Base-by-base conservation (phyloP, 1,140 invertebrate genomes). In the Magallana ariakensis region DNA sequence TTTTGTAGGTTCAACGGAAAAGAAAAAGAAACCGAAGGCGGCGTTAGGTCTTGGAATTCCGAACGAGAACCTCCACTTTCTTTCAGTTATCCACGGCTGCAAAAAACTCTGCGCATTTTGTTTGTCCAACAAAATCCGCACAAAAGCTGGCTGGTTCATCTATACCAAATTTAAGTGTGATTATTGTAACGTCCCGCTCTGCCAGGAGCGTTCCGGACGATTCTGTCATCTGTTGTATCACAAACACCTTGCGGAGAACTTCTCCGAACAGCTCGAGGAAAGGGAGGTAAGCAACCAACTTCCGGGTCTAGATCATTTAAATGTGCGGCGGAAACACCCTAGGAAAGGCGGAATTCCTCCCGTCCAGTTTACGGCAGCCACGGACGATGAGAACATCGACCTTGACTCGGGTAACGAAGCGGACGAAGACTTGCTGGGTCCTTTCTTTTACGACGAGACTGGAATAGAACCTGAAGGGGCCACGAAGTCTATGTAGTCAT, bases 1-100 rank as follows among this genome's bases (percentile, higher is more conserved):
- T 16, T 7, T 75, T 75, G 3, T 26, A 75, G 66, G 66, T 75
- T 70, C 66, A 13, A 75, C 22, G 22, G 22, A 75, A 2, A 75
- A 75, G 66, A 22, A 19, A 75, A 75, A 10, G 22, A 75, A 26
- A 75, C 66, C 22, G 22, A 75, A 75, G 22, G 9, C 66, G 7
- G 66, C 33, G 66, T 26, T 75, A 26, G 66, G 66, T 75, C 66
- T 75, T 75, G 66, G 66, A 75, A 75, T 75, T 75, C 66, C 66
- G 22, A 75, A 75, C 33, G 66, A 75, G 13, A 75, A 26, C 13
- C 66, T 75, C 3, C 66, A 75, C 33, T 75, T 75, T 75, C 66
- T 75, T 75, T 75, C 66, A 75, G 66, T 75, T 4, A 75, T 75
- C 22, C 22, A 75, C 7, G 66, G 66, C 13, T 75, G 66, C 9